Evolutionary conservation across 2,888 invertebrate genomes (phyloP).

Genomic region (Brenthis hecate): DNA sequence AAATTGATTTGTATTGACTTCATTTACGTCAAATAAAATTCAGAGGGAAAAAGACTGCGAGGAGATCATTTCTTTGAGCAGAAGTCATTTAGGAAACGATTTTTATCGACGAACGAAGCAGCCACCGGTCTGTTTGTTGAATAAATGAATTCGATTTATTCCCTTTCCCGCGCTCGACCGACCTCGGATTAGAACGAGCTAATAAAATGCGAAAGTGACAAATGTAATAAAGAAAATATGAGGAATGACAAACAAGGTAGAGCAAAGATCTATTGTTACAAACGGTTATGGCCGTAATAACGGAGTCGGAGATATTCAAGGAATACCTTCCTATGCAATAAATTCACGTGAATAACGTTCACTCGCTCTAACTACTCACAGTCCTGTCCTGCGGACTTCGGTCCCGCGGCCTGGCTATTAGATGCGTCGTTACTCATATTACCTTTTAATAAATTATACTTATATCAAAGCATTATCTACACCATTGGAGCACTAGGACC

Average conservation of each 20-base stretch:
- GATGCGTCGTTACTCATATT: too few relatives aligned
- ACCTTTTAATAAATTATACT: too few relatives aligned
- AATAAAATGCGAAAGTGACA: constrained; percentile 32
- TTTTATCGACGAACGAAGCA: constrained; percentile 30
- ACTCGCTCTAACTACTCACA: not conserved
- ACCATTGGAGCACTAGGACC: too few relatives aligned
- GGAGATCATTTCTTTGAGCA: constrained; percentile 26
- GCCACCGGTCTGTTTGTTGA: constrained; percentile 32
- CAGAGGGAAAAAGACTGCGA: constrained; percentile 19
- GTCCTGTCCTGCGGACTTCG: too few relatives aligned
- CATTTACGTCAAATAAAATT: constrained; percentile 30
- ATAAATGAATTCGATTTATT: constrained; percentile 34
- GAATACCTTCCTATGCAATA: constrained; percentile 32
- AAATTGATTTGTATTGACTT: constrained; percentile 31
- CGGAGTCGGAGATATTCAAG: constrained; percentile 23
- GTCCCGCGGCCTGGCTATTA: too few relatives aligned
- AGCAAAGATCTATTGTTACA: constrained; percentile 30
- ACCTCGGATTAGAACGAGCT: constrained; percentile 15
- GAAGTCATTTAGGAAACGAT: constrained; percentile 35
- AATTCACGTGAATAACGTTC: constrained; percentile 31
- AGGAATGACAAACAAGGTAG: constrained; percentile 26
- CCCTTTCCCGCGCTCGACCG: constrained; percentile 13
- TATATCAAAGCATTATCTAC: too few relatives aligned
- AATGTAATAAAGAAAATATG: constrained; percentile 28
- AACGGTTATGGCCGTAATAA: constrained; percentile 31